Evolutionary conservation across 1,140 invertebrate genomes (phyloP).

Genomic region (Mamestra configurata): DNA sequence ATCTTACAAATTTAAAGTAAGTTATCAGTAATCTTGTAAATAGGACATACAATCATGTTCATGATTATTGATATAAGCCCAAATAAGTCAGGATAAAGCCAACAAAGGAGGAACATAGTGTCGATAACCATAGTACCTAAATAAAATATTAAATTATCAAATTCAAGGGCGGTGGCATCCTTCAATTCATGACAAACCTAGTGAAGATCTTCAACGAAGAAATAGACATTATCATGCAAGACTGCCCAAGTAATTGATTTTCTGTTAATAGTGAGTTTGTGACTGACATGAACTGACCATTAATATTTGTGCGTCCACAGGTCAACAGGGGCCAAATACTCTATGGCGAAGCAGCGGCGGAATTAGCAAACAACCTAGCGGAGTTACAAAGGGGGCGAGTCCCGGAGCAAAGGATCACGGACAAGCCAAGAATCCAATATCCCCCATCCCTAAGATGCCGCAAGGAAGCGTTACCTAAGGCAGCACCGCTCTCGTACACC

Average conservation of each 20-base stretch:
- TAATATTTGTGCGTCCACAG: conserved; percentile 58
- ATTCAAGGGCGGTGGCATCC: background rate
- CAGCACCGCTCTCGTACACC: no score
- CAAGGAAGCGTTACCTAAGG: conserved; percentile 69
- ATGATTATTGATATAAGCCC: no score
- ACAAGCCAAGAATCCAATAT: conserved; percentile 68
- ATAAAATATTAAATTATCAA: no score
- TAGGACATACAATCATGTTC: no score
- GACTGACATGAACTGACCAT: conserved; percentile 5
- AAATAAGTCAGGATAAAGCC: no score
- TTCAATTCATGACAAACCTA: background rate
- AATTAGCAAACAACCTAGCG: conserved; percentile 73
- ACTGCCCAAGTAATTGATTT: background rate
- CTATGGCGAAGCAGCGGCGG: conserved; percentile 79
- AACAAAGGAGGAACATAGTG: no score
- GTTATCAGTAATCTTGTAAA: no score
- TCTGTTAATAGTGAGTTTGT: background rate
- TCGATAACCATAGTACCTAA: no score
- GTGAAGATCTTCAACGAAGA: background rate
- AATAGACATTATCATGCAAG: background rate
- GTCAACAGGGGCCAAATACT: conserved; percentile 72
- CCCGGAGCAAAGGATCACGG: conserved; percentile 60
- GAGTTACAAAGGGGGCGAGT: conserved; percentile 71
- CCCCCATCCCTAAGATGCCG: conserved; percentile 63
- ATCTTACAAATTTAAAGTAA: no score